phyloP scores from a whole-genome alignment of 2,797 vertebrate genomes.

The Leucoraja ocellata region DNA sequence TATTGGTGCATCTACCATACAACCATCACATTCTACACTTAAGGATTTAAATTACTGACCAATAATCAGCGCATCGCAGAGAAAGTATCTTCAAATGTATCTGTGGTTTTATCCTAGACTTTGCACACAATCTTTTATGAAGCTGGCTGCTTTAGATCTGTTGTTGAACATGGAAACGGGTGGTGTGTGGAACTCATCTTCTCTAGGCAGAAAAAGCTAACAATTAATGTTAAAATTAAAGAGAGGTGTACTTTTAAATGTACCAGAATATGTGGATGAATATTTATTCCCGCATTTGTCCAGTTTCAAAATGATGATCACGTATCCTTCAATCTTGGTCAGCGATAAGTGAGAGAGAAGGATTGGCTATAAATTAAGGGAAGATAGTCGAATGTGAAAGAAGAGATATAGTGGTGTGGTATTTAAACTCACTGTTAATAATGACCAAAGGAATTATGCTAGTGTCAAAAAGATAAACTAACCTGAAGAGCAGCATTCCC shows the following conservation, averaged over 20 bases:
- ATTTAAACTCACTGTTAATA: not conserved
- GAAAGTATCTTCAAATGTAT: conserved; percentile 8
- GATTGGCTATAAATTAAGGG: not conserved
- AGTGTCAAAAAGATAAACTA: not conserved
- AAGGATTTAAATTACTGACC: not conserved
- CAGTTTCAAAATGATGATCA: not conserved
- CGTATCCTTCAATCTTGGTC: not conserved
- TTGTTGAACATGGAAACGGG: not conserved
- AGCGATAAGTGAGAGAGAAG: not conserved
- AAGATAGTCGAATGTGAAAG: not conserved
- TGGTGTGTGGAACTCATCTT: not conserved
- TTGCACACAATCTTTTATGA: not conserved
- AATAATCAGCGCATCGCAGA: not conserved
- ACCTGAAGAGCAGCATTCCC: not conserved
- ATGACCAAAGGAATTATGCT: not conserved
- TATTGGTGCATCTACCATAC: not conserved
- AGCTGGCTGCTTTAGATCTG: not conserved
- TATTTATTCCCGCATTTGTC: not conserved
- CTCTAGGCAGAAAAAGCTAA: not conserved
- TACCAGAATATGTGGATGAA: not conserved
- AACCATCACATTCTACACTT: not conserved
- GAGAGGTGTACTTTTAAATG: not conserved
- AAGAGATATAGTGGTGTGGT: not conserved
- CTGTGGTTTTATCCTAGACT: not conserved
- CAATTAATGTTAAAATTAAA: not conserved